Evolutionary conservation across 2,888 invertebrate genomes (phyloP), one percentile per base, ranked within the genome.

Genomic region (Brachyptera risi): DNA sequence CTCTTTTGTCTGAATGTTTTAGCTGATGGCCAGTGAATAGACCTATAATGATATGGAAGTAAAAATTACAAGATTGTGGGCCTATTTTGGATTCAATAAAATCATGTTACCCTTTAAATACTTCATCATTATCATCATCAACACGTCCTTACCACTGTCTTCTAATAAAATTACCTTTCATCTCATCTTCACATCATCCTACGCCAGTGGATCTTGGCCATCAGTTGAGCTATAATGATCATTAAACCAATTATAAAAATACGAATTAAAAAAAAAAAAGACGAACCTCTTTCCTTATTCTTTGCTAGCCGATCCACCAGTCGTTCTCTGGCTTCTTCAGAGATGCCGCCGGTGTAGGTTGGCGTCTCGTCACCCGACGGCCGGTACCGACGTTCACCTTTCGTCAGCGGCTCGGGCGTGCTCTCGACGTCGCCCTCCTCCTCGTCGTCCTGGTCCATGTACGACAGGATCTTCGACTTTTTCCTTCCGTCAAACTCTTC

Each of bases 341-440:
- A 90, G 21, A 96, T 88, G 3, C 96, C 96, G 3, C 96, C 96
- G 0, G 96, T 94, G 71, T 96, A 87, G 0, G 96, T 91, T 0
- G 97, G 97, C 0, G 96, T 96, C 77, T 97, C 96, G 69, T 88
- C 88, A 68, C 87, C 83, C 11, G 86, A 81, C 54, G 84, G 80
- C 51, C 96, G 83, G 71, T 95, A 91, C 73, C 90, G 87, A 50
- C 90, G 54, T 56, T 63, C 24, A 15, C 44, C 62, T 59, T 60
- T 64, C 31, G 42, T 9, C 4, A 54, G 38, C n/a, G 60, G 61
- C 40, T 61, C 65, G 35, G 42, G 54, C 9, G 57, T 47, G 17
- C 50, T 40, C 42, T 50, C 26, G 24, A 49, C 23, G 11, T 69
- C 72, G 58, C 69, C 71, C 3, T 69, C 71, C 62, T 74, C 73